A percentile compares a stretch with the other conserved stretches of the same genome.
Evolutionary conservation across 2,113 vertebrate species (phyloP).

Genomic region (Prietella phreatophila): DNA sequence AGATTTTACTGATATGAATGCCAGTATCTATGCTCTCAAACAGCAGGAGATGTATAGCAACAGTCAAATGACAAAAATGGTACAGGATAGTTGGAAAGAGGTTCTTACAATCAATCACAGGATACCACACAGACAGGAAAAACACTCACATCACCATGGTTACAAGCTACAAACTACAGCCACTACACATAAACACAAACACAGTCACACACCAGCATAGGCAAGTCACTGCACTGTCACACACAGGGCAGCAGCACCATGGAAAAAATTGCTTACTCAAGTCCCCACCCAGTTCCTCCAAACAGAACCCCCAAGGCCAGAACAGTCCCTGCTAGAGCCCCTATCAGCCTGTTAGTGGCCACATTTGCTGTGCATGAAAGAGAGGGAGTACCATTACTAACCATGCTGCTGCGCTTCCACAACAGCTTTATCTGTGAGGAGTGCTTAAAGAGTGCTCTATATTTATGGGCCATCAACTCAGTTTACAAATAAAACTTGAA

Average conservation of each 20-base stretch:
- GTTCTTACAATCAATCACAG: conserved; percentile 58
- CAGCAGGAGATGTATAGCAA: background rate
- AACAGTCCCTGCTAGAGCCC: conserved; percentile 98
- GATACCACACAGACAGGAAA: conserved; percentile 77
- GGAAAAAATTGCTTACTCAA: conserved; percentile 98
- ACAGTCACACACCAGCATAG: conserved; percentile 78
- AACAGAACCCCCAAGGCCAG: conserved; percentile 99
- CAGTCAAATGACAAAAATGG: conserved; percentile 5
- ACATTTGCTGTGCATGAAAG: conserved; percentile 95
- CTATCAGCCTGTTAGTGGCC: conserved; percentile 99
- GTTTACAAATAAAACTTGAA: background rate
- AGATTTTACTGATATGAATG: background rate
- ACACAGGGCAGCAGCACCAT: conserved; percentile 86
- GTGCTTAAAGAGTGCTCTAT: background rate
- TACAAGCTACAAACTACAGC: conserved; percentile 68
- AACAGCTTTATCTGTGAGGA: background rate
- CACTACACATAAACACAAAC: conserved; percentile 83
- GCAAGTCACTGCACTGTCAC: conserved; percentile 74
- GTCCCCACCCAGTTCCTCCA: conserved; percentile 99
- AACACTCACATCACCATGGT: conserved; percentile 75
- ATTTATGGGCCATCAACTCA: background rate
- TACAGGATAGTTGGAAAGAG: conserved; percentile 45
- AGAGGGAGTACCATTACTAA: conserved; percentile 82
- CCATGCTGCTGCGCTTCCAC: conserved; percentile 56
- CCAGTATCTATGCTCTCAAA: background rate